phyloP scores from a whole-genome alignment of 35 echinoderm and acorn worm species.

The Hemicentrotus pulcherrimus region DNA sequence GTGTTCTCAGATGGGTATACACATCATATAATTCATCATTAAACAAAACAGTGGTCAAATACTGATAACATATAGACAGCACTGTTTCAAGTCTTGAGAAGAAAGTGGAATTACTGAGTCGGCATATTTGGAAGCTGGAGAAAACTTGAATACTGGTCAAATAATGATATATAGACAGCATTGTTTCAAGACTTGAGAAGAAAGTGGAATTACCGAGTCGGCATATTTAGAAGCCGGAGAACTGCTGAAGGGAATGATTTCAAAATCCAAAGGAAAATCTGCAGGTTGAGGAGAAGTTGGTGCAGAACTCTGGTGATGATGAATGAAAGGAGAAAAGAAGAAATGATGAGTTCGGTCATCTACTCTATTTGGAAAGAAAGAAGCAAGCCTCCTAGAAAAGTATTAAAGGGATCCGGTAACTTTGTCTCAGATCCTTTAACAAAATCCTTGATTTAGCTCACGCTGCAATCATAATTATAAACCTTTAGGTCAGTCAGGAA shows the following conservation, averaged over 20 bases:
- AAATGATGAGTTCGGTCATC: not conserved
- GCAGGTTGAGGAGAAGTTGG: not conserved
- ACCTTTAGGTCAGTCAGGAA: too few relatives aligned
- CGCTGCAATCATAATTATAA: too few relatives aligned
- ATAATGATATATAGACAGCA: too few relatives aligned
- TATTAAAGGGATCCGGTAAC: too few relatives aligned
- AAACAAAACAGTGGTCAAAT: too few relatives aligned
- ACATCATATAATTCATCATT: too few relatives aligned
- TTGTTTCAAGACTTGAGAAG: not conserved
- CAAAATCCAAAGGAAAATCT: conserved; percentile 65
- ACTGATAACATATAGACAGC: too few relatives aligned
- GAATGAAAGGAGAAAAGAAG: not conserved
- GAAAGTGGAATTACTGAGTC: conserved; percentile 68
- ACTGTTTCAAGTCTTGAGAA: not conserved
- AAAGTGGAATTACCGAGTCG: conserved; percentile 70
- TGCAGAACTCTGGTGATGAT: not conserved
- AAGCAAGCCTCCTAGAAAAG: too few relatives aligned
- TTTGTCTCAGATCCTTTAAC: too few relatives aligned
- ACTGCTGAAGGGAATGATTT: conserved; percentile 84
- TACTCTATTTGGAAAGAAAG: not conserved
- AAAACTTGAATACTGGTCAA: not conserved
- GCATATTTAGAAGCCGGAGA: conserved; percentile 75
- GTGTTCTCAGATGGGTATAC: too few relatives aligned
- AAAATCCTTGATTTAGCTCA: too few relatives aligned
- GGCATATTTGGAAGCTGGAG: conserved; percentile 68